Evolutionary conservation across 2,888 invertebrate species (phyloP).

Genomic region (Oxystoma pomonae): DNA sequence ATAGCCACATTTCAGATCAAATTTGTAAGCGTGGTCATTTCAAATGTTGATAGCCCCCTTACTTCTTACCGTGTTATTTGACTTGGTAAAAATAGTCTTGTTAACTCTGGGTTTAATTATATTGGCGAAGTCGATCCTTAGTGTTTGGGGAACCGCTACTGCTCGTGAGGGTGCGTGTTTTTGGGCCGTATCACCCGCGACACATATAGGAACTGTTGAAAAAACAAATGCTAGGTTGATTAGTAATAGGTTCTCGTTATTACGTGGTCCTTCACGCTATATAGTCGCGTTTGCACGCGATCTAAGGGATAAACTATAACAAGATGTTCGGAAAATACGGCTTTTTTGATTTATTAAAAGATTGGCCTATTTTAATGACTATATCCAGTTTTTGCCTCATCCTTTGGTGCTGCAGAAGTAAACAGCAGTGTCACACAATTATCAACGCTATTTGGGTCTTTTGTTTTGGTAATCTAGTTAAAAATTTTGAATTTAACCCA

Average conservation of each 20-base stretch:
- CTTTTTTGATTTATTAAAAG: background rate
- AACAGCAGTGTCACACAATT: too few species aligned
- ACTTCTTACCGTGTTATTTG: too few species aligned
- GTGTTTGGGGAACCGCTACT: background rate
- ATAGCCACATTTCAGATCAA: too few species aligned
- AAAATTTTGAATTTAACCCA: too few species aligned
- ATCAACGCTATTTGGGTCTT: too few species aligned
- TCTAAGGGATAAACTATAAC: slow-evolving; percentile 20
- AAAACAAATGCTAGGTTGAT: slow-evolving; percentile 43
- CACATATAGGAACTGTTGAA: slow-evolving; percentile 42
- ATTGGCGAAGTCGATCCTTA: background rate
- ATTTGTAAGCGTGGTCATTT: too few species aligned
- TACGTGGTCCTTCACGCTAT: slow-evolving; percentile 42
- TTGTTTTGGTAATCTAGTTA: too few species aligned
- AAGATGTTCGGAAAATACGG: background rate
- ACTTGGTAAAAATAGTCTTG: too few species aligned
- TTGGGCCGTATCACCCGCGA: slow-evolving; percentile 36
- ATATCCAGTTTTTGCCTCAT: too few species aligned
- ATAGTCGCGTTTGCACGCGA: slow-evolving; percentile 31
- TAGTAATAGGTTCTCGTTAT: slow-evolving; percentile 42
- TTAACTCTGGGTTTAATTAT: too few species aligned
- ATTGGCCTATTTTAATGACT: background rate
- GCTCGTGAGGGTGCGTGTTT: slow-evolving; percentile 33
- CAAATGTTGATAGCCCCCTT: too few species aligned
- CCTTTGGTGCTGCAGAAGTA: too few species aligned